Evolutionary conservation across 1,140 invertebrate species (phyloP), one percentile per base, ranked within the genome.

Genomic region (Leguminivora glycinivorella): DNA sequence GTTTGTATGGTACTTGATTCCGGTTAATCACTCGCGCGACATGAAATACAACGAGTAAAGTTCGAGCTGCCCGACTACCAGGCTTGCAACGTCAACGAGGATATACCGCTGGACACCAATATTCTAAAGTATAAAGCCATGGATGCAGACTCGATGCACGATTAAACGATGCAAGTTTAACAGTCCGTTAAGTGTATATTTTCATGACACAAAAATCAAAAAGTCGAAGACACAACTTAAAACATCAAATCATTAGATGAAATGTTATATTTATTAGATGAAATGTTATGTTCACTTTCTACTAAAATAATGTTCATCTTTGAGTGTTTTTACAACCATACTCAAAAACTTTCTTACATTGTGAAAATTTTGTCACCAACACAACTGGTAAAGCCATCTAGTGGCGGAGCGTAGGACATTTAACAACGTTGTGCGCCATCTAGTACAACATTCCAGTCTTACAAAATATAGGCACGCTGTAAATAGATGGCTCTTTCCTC

Each of bases 11-110:
- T n/a, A n/a, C n/a, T n/a, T n/a, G n/a, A 69, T 85, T 90, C 12
- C 83, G 98, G 97, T 87, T 98, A 17, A 98, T 96, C 4, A 98
- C 98, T 72, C 93, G 96, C 58, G 97, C 98, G 98, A 98, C 90
- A 97, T 98, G 1, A 98, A 98, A 79, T 97, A 98, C 85, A 98
- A 98, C 87, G 96, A 96, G 4, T 97, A 0, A 98, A 98, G 87
- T 98, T 98, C 82, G 97, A 98, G 88, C 88, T 98, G 56, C 98
- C 98, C 0, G 97, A 98, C 89, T 98, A 98, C 85, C 97, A 98
- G 92, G 97, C 97, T 0, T 97, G 98, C 85, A 98, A 98, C 84
- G 96, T 98, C 3, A 97, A 98, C 81, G 98, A 98, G 92, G 97
- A 98, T 83, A 96, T 98, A 74, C 95, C 97, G 0, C 93, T 98